Evolutionary conservation across 1,140 invertebrate genomes (phyloP).

Genomic region (Orius insidiosus): DNA sequence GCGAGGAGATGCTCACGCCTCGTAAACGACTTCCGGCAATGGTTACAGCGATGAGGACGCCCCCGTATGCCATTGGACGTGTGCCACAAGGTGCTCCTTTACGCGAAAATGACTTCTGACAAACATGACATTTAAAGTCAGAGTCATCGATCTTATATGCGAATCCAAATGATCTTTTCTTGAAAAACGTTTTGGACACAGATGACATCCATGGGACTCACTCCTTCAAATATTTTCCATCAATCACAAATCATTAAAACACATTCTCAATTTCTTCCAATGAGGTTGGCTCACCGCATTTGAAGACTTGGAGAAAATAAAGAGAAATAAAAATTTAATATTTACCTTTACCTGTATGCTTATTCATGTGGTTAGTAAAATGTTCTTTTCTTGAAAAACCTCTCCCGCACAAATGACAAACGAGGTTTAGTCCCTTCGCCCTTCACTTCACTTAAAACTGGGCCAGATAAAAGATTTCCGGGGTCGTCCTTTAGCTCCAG

Average conservation of each 20-base stretch:
- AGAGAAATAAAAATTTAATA: too few species aligned
- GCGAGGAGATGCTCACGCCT: slow-evolving; percentile 71
- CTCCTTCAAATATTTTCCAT: too few species aligned
- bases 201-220: slow-evolving; percentile 23
- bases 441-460: neutral
- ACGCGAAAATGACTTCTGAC: slow-evolving; percentile 29
- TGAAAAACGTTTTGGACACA: slow-evolving; percentile 60
- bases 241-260: too few species aligned
- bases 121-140: slow-evolving; percentile 59
- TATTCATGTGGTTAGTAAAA: slow-evolving; percentile 45
- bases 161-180: slow-evolving; percentile 58
- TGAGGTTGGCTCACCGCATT: too few species aligned
- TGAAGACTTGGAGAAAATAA: too few species aligned
- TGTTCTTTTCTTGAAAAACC: slow-evolving; percentile 51
- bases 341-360: slow-evolving; percentile 35
- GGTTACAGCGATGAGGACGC: slow-evolving; percentile 71
- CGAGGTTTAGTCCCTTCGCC: neutral
- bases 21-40: slow-evolving; percentile 68
- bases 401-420: slow-evolving; percentile 45
- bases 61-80: slow-evolving; percentile 21
- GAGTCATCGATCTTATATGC: slow-evolving; percentile 51
- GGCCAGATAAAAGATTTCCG: slow-evolving; percentile 22
- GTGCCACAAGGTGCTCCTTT: slow-evolving; percentile 24
- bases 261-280: too few species aligned
- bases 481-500: slow-evolving; percentile 41